These are phyloP conservation scores for Xylophagus ater DNA, from an alignment of 2,888 invertebrate species.

Conservation along the genomic window DNA sequence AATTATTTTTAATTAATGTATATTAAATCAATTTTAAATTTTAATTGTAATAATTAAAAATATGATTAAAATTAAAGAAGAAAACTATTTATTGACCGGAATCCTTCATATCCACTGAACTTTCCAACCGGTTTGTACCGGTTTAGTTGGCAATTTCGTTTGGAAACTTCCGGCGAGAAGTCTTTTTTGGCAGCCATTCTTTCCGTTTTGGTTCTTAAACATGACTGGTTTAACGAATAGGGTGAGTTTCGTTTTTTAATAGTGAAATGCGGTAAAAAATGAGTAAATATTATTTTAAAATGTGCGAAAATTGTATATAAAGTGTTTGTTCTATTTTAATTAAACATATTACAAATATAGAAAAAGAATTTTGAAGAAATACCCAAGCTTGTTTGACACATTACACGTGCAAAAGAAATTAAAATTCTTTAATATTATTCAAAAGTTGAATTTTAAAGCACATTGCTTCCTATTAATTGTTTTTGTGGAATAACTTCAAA, in stretches of 20 bases:
- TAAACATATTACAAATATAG: neutral
- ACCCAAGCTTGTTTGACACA: no score
- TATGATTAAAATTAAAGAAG: no score
- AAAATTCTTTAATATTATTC: no score
- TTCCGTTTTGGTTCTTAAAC: slow-evolving; percentile 47
- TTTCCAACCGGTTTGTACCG: neutral
- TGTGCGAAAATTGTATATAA: slow-evolving; percentile 2
- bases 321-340: neutral
- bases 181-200: slow-evolving; percentile 23
- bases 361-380: no score
- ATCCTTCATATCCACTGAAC: slow-evolving; percentile 3
- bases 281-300: slow-evolving; percentile 11
- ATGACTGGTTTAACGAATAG: slow-evolving; percentile 76
- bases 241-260: slow-evolving; percentile 42
- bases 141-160: slow-evolving; percentile 11
- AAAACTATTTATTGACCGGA: neutral
- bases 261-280: slow-evolving; percentile 16
- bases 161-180: slow-evolving; percentile 23
- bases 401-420: slow-evolving; percentile 15
- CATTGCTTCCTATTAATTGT: no score
- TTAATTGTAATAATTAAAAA: no score
- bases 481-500: no score
- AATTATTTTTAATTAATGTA: no score
- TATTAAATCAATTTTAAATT: no score
- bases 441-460: no score